phyloP scores from a whole-genome alignment of 2,888 invertebrate genomes.

The Dasysyrphus tricinctus region DNA sequence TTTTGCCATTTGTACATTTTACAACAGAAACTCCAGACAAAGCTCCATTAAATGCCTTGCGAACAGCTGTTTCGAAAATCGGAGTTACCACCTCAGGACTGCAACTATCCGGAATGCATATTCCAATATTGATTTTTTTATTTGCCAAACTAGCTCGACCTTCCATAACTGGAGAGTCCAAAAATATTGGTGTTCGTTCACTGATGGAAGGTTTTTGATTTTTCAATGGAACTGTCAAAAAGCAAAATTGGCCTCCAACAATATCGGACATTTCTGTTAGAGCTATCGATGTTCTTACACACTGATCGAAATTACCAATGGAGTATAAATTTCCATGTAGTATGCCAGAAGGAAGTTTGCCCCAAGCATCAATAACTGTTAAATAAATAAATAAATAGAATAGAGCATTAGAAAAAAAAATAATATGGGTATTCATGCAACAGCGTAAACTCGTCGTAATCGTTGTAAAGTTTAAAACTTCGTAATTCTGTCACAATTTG shows the following conservation, averaged over 20 bases:
- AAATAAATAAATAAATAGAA: background rate
- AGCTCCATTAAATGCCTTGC: constrained; percentile 39
- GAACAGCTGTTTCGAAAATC: constrained; percentile 27
- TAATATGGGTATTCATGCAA: too few species aligned
- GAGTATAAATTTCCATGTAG: constrained; percentile 15
- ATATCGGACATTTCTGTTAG: background rate
- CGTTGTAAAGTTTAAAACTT: too few species aligned
- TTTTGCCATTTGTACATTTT: constrained; percentile 43
- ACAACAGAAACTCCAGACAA: constrained; percentile 31
- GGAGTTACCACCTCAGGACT: constrained; percentile 18
- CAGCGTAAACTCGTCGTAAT: too few species aligned
- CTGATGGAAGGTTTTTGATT: background rate
- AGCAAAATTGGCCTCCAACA: constrained; percentile 42
- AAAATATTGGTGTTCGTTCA: constrained; percentile 7
- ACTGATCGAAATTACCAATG: constrained; percentile 50
- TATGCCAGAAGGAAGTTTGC: constrained; percentile 45
- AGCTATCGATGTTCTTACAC: constrained; percentile 7
- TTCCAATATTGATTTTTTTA: constrained; percentile 27
- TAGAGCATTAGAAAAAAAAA: too few species aligned
- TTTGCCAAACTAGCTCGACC: constrained; percentile 2
- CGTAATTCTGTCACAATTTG: too few species aligned
- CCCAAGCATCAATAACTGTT: constrained; percentile 54
- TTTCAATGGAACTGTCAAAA: constrained; percentile 19
- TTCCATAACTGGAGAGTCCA: background rate
- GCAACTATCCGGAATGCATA: constrained; percentile 49